Base-by-base conservation (phyloP, 1,140 invertebrate species). In the Leptinotarsa undecemlineata region DNA sequence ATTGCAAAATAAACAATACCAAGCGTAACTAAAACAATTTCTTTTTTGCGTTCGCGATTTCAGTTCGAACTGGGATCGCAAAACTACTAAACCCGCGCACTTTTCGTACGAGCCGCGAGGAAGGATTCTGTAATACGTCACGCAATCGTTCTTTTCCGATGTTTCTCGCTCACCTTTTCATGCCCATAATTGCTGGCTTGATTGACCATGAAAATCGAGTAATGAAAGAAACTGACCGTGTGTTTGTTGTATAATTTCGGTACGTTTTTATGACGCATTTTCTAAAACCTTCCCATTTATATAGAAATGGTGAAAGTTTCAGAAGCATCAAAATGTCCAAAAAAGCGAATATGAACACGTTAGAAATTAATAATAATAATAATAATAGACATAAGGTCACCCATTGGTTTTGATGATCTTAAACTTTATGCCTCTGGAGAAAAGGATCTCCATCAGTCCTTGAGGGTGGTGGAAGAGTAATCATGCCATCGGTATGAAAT, bases 1-100 rank as follows among this genome's bases (percentile, higher is more conserved):
- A 11, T 57, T 17, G 15, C 15, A 19, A 57, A 17, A 57, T 17
- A 15, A 57, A 57, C 51, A 57, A 57, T 57, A 57, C 4, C 51
- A 6, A 57, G 15, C 15, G n/a, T 57, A 57, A 57, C 51, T 57
- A 57, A 57, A 57, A 57, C 15, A 57, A 19, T 57, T 17, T 57
- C 51, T 19, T 57, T 57, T 57, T 57, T 57, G 51, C 51, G 69
- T 61, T 47, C 69, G 69, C 69, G 69, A 61, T 60, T 71, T 60
- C n/a, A 14, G 68, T 57, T 57, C n/a, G 17, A 61, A 71, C 51
- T 26, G 48, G 48, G 69, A 19, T 61, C 69, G 69, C 69, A 61
- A 71, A 60, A 26, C n/a, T 20, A 71, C 69, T 71, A 51, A 71
- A 51, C 42, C n/a, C 69, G 69, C 69, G 69, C 69, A 69, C 19